Evolutionary conservation across 2,797 vertebrate species (phyloP), one percentile per base, ranked within the genome.

Genomic region (Spea hammondii): DNA sequence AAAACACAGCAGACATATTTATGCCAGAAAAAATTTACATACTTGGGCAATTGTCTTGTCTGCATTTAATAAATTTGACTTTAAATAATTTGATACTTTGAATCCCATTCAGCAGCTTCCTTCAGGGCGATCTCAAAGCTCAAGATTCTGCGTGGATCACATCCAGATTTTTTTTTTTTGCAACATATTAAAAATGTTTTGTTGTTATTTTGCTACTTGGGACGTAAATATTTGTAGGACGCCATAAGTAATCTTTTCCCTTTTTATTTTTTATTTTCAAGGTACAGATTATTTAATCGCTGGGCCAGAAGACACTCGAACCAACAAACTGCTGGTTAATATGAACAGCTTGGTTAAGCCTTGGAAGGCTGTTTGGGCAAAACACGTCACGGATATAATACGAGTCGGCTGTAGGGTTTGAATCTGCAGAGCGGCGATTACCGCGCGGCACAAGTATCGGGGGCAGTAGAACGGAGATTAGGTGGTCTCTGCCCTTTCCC

Each of bases 241-340:
- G 17, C 17, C 17, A 17, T 17, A 17, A 32, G 32, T 32, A 32
- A 32, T 32, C 32, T 32, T 32, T 53, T 7, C 57, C 57, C 57
- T 9, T 12, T 10, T 17, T 7, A 0, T 49, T 3, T 6, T 10
- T 6, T 68, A 12, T 66, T 70, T 13, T 11, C 13, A 13, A 97
- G 95, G 95, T 72, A 88, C 88, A 68, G 93, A 96, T 68, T 97
- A 96, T 85, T 89, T 97, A 68, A 92, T 97, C 76, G 95, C 94
- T 48, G 95, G 95, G 57, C 91, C 94, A 45, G 94, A 95, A 55
- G 95, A 96, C 64, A 85, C 84, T 0, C 84, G 85, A 82, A 93
- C 90, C 0, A 92, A 91, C 44, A 93, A 91, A 70, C 88, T 97
- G 83, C 87, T 97, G 64, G 93, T 97, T 86, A 96, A 95, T 83